Evolutionary conservation across 2,888 invertebrate species (phyloP).

Genomic region (Hedychridium roseum): DNA sequence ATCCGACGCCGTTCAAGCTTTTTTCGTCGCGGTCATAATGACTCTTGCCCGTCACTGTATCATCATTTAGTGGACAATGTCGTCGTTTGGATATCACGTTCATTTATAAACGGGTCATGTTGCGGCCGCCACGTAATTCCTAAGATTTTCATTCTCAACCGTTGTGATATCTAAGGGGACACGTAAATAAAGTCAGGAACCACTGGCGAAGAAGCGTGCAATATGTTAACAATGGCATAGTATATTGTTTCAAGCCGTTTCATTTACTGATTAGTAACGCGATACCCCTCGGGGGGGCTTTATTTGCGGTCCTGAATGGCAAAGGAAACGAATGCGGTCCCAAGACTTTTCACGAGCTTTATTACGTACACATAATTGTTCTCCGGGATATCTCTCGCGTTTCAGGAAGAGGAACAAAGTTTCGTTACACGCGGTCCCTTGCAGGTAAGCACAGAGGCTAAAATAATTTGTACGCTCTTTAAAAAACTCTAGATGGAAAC

Average conservation of each 20-base stretch:
- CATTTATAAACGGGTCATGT: too few species aligned
- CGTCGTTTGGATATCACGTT: too few species aligned
- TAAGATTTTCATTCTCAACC: too few species aligned
- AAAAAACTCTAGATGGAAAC: constrained; percentile 1
- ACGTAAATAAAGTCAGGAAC: too few species aligned
- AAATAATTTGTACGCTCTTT: too few species aligned
- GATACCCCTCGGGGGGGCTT: constrained; percentile 49
- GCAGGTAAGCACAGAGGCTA: background rate
- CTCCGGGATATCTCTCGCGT: constrained; percentile 27
- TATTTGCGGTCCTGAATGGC: constrained; percentile 49
- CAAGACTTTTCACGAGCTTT: constrained; percentile 45
- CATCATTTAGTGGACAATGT: too few species aligned
- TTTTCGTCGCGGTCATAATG: background rate
- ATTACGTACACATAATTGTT: constrained; percentile 47
- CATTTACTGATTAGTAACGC: constrained; percentile 59
- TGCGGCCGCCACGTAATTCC: too few species aligned
- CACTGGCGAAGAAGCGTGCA: constrained; percentile 30
- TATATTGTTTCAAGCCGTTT: constrained; percentile 47
- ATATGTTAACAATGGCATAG: constrained; percentile 31
- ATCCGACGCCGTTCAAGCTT: background rate
- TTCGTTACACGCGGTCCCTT: background rate
- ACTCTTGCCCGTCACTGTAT: too few species aligned
- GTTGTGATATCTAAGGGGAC: too few species aligned
- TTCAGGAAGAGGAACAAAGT: constrained; percentile 3
- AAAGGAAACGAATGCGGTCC: constrained; percentile 48